Conservation (phyloP, 2,888 invertebrate species). For the Pyrrhosoma nymphula region DNA sequence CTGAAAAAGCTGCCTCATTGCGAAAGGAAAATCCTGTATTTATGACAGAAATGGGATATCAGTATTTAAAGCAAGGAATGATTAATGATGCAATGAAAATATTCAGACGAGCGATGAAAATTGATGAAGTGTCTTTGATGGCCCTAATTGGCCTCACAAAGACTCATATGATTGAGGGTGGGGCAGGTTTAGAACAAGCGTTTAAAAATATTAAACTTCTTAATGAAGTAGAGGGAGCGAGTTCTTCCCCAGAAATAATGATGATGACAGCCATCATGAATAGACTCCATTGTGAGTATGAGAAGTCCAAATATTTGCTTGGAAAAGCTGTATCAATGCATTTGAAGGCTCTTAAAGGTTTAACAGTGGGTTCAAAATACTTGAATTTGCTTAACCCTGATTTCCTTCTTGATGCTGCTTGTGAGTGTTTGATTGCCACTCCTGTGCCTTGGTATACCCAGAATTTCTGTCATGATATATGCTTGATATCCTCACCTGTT, state of each 20-base stretch:
- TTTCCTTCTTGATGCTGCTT: conserved; percentile 78
- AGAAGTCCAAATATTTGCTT: conserved; percentile 73
- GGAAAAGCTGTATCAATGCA: conserved; percentile 83
- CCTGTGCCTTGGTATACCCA: background rate
- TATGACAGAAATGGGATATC: conserved; percentile 90
- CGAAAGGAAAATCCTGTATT: conserved; percentile 85
- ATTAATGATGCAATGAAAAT: conserved; percentile 88
- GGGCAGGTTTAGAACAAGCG: conserved; percentile 1
- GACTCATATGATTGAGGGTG: conserved; percentile 87
- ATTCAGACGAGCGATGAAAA: conserved; percentile 89
- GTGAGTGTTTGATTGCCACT: conserved; percentile 20
- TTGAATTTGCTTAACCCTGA: conserved; percentile 90
- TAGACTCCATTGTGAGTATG: conserved; percentile 70
- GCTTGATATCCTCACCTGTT: background rate
- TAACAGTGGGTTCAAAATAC: conserved; percentile 88
- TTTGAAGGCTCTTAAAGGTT: conserved; percentile 78
- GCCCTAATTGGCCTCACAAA: conserved; percentile 90
- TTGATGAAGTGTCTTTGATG: conserved; percentile 89
- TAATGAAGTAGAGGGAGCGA: conserved; percentile 87
- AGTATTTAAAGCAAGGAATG: conserved; percentile 87
- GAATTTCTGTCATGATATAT: background rate
- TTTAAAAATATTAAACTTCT: conserved; percentile 82
- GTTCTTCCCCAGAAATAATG: conserved; percentile 84
- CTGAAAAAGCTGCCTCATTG: conserved; percentile 89
- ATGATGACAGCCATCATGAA: conserved; percentile 84